Percentiles rank a stretch among this genome's conserved stretches.
phyloP scores from a whole-genome alignment of 2,888 invertebrate genomes.

The Baronia brevicornis region DNA sequence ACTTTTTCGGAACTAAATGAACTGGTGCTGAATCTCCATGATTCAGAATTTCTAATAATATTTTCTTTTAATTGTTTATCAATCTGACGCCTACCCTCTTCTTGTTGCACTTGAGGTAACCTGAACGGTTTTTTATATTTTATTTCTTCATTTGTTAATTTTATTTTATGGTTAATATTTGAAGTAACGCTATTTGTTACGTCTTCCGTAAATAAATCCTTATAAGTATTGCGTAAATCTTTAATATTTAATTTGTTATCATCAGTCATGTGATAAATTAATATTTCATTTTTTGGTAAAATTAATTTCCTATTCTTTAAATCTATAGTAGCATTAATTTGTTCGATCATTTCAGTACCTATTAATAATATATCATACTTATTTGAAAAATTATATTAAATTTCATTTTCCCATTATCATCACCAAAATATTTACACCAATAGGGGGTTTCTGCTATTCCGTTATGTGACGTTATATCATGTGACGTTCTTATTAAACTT shows the following conservation, averaged over 20 bases:
- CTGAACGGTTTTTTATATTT: slow-evolving; percentile 6
- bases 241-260: slow-evolving; percentile 10
- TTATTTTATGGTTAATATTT: slow-evolving; percentile 5
- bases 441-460: slow-evolving; percentile 14
- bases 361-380: slow-evolving; percentile 15
- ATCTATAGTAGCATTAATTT: slow-evolving; percentile 5
- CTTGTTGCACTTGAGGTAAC: slow-evolving; percentile 5
- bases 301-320: slow-evolving; percentile 6
- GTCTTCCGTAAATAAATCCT: slow-evolving; percentile 15
- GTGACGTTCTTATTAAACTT: not conserved
- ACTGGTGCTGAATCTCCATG: too few relatives aligned
- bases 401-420: slow-evolving; percentile 4
- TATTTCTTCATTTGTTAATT: slow-evolving; percentile 2
- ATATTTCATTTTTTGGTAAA: not conserved
- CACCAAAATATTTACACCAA: slow-evolving; percentile 11
- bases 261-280: slow-evolving; percentile 14
- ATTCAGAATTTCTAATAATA: too few relatives aligned
- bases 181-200: slow-evolving; percentile 14
- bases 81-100: slow-evolving; percentile 1
- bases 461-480: slow-evolving; percentile 11
- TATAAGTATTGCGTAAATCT: slow-evolving; percentile 12
- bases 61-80: slow-evolving; percentile 2
- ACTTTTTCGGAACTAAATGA: too few relatives aligned
- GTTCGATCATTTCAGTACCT: slow-evolving; percentile 16
- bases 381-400: slow-evolving; percentile 10